Evolutionary conservation across 2,888 invertebrate genomes (phyloP).

Genomic region (Criorhina ranunculi): DNA sequence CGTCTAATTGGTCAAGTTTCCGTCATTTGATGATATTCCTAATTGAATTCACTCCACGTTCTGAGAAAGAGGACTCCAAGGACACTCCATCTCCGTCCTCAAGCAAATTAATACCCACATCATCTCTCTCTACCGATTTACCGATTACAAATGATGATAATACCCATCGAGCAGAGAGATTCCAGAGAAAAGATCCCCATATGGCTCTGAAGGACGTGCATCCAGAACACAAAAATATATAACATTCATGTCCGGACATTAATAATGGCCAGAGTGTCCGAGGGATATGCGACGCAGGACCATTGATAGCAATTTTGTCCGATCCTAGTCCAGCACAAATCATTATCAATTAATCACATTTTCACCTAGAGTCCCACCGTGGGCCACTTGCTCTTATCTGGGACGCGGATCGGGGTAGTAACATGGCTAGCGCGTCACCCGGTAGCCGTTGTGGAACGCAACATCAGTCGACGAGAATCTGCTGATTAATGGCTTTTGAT

Average conservation of each 20-base stretch:
- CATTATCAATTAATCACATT: constrained; percentile 76
- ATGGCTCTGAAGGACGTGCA: constrained; percentile 52
- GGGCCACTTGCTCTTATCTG: constrained; percentile 46
- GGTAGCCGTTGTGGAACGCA: constrained; percentile 64
- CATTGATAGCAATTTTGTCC: constrained; percentile 65
- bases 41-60: constrained; percentile 52
- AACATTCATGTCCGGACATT: constrained; percentile 67
- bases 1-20: constrained; percentile 34
- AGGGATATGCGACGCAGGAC: constrained; percentile 58
- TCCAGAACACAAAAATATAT: constrained; percentile 61
- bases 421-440: constrained; percentile 66
- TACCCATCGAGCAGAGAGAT: constrained; percentile 8
- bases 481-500: constrained; percentile 76
- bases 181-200: constrained; percentile 43
- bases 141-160: constrained; percentile 65
- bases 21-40: constrained; percentile 17
- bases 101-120: constrained; percentile 59
- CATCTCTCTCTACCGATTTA: constrained; percentile 31
- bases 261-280: constrained; percentile 47
- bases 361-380: constrained; percentile 67
- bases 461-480: constrained; percentile 63
- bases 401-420: constrained; percentile 36
- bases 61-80: constrained; percentile 43
- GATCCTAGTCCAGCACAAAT: constrained; percentile 64
- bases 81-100: constrained; percentile 40